phyloP scores from a whole-genome alignment of 1,140 invertebrate genomes.

The Anthonomus grandis region DNA sequence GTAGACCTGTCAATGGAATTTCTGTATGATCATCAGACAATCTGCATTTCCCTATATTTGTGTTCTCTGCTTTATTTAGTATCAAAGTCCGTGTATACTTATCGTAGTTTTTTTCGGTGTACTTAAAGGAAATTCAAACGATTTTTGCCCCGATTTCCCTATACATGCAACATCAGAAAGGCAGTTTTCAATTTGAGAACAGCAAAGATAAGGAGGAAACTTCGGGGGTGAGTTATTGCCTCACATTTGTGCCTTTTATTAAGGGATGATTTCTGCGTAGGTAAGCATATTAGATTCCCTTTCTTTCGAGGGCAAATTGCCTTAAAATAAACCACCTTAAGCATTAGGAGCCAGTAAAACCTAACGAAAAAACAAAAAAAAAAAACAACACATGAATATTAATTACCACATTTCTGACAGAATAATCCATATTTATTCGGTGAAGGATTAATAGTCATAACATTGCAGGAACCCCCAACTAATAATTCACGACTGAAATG shows the following conservation, averaged over 20 bases:
- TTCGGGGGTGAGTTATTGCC: slow-evolving; percentile 15
- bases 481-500: slow-evolving; percentile 12
- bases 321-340: too few species aligned
- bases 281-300: background rate
- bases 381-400: too few species aligned
- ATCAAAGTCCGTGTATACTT: too few species aligned
- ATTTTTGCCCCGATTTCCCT: slow-evolving; percentile 18
- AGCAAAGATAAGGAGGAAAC: slow-evolving; percentile 12
- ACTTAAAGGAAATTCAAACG: background rate
- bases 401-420: too few species aligned
- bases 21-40: too few species aligned
- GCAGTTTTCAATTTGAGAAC: slow-evolving; percentile 16
- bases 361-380: too few species aligned
- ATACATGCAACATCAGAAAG: slow-evolving; percentile 9
- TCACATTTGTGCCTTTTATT: slow-evolving; percentile 11
- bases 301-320: background rate
- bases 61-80: too few species aligned
- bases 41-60: too few species aligned
- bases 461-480: slow-evolving; percentile 8
- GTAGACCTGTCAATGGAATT: too few species aligned
- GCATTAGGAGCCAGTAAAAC: too few species aligned
- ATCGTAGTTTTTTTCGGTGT: slow-evolving; percentile 14
- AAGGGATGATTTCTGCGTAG: background rate
- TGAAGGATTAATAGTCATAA: slow-evolving; percentile 3
- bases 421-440: slow-evolving; percentile 16